phyloP scores from a whole-genome alignment of 2,113 vertebrate genomes.

The Nycticebus coucang region DNA sequence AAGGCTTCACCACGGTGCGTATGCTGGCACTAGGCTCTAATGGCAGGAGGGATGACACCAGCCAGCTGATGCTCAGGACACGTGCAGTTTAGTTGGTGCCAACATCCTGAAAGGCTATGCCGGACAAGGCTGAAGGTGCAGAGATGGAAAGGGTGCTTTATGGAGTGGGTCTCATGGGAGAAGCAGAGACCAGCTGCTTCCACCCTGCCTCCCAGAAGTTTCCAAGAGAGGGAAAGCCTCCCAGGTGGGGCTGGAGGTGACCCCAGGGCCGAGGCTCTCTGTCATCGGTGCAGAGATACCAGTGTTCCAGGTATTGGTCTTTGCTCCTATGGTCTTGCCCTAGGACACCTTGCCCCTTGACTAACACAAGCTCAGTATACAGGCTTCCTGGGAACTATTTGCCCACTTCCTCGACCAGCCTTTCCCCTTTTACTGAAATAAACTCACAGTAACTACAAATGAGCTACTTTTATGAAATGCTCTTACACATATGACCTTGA shows the following conservation, averaged over 20 bases:
- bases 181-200: neutral
- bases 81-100: neutral
- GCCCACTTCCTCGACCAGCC: neutral
- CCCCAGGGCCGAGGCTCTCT: neutral
- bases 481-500: neutral
- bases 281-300: neutral
- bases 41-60: neutral
- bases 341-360: neutral
- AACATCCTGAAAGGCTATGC: neutral
- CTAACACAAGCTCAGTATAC: neutral
- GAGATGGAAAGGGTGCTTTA: neutral
- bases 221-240: neutral
- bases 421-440: slow-evolving; percentile 15
- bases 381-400: neutral
- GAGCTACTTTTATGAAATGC: neutral
- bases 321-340: neutral
- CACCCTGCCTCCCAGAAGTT: slow-evolving; percentile 15
- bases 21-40: neutral
- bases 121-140: neutral
- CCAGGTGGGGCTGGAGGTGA: neutral
- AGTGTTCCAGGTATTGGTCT: neutral
- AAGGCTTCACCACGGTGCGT: neutral
- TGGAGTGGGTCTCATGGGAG: neutral
- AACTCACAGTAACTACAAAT: neutral
- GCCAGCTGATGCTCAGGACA: neutral